phyloP scores from a whole-genome alignment of 2,797 vertebrate genomes.

The Falco biarmicus region DNA sequence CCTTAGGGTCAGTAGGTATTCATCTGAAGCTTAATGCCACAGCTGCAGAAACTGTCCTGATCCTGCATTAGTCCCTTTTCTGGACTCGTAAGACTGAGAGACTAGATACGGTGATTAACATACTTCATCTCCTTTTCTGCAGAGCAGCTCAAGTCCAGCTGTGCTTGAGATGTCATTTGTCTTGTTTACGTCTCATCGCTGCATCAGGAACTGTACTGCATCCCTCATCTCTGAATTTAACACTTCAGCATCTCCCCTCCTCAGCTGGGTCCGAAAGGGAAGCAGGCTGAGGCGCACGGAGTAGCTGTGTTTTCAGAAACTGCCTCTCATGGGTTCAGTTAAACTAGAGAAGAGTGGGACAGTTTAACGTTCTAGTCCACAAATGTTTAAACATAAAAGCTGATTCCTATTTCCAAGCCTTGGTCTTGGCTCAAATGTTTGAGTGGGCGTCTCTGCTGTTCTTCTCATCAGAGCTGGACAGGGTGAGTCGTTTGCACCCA shows the following conservation, averaged over 20 bases:
- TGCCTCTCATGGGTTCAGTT: neutral
- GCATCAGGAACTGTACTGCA: neutral
- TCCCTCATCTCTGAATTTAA: neutral
- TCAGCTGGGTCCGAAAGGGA: neutral
- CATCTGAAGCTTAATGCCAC: neutral
- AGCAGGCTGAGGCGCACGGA: neutral
- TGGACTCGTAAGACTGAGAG: neutral
- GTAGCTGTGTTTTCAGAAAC: neutral
- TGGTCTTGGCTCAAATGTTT: accelerated
- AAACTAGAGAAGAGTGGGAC: neutral
- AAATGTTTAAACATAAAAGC: neutral
- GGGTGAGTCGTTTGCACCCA: neutral
- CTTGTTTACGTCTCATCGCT: neutral
- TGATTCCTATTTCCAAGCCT: neutral
- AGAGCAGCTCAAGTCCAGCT: neutral
- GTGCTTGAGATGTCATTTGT: neutral
- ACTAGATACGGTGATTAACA: neutral
- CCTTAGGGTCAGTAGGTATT: neutral
- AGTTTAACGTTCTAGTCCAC: neutral
- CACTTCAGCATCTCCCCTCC: neutral
- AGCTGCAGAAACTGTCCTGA: neutral
- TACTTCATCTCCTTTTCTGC: neutral
- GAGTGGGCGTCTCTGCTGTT: accelerated
- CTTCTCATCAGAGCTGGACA: neutral
- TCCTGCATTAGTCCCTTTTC: neutral